Evolutionary conservation across 2,797 vertebrate genomes (phyloP).

Genomic region (Crenichthys baileyi): DNA sequence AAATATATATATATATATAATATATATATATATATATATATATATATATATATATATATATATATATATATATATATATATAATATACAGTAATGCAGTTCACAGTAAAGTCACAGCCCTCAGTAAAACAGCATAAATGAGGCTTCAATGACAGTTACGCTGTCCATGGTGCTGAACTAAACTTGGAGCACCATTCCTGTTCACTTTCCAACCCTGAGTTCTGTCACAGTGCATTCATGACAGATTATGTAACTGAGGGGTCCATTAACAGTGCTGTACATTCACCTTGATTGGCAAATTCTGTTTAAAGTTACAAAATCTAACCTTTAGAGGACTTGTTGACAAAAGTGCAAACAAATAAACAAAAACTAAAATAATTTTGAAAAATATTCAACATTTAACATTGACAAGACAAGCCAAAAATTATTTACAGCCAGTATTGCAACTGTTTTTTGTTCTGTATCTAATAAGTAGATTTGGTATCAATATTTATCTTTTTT

Average conservation of each 20-base stretch:
- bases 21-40: too few relatives aligned
- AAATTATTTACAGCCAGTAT: constrained; percentile 8
- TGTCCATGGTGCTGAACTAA: constrained; percentile 5
- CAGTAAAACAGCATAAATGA: background rate
- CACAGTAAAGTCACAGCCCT: too few relatives aligned
- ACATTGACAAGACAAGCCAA: background rate
- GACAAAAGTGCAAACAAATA: background rate
- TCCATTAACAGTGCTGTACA: background rate
- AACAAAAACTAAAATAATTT: too few relatives aligned
- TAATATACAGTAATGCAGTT: too few relatives aligned
- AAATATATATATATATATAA: too few relatives aligned
- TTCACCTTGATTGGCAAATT: background rate
- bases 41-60: too few relatives aligned
- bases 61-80: too few relatives aligned
- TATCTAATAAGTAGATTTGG: constrained; percentile 12
- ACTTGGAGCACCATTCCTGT: background rate
- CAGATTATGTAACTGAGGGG: background rate
- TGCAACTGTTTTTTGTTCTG: constrained; percentile 30
- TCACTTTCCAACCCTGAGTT: background rate
- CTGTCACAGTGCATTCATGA: background rate
- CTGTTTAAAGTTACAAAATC: background rate
- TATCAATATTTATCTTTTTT: constrained; percentile 39
- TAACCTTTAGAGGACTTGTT: background rate
- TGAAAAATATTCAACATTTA: background rate
- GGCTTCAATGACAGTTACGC: background rate